Base-by-base conservation (phyloP, 2,888 invertebrate genomes). In the Caenorhabditis zanzibari region DNA sequence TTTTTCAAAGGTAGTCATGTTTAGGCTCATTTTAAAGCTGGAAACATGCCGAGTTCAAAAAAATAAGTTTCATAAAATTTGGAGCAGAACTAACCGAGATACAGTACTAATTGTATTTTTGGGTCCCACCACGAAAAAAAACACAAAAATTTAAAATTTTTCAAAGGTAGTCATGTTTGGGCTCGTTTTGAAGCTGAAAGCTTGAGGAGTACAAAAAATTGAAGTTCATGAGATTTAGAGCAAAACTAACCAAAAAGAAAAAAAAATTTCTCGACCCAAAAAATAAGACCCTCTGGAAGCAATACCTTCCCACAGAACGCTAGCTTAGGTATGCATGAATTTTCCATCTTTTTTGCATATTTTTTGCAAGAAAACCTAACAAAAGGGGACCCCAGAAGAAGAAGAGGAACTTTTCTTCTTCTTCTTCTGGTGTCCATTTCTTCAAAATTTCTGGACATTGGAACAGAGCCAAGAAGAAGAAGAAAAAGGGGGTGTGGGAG, bases 401-500 rank as follows among this genome's bases (percentile, higher is more conserved):
- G 26, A 26, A 12, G 54, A 54, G 24, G 54, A 24, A 54, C 22
- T 54, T 26, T 26, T 26, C n/a, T n/a, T n/a, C n/a, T 28, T 9
- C 26, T 3, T 26, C 32, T 59, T 28, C 32, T 28, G 35, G 12
- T 22, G 47, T 54, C 54, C 26, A 26, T 32, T 32, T 32, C 2
- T 26, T 14, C 12, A 24, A 3, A 16, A 1, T 24, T 7, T 32
- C 7, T 16, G 24, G 75, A 73, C 26, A 58, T 32, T 58, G 10
- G 16, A 47, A 58, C 54, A 22, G 44, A 32, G 32, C 28, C 56
- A 38, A 22, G 32, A 32, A 32, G 32, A 32, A n/a, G n/a, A n/a
- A n/a, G n/a, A 7, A 32, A 59, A 24, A 26, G 49, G 26, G 54
- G 44, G 52, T 14, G 35, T 61, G 63, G 38, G 16, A 44, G 71